Base-by-base conservation (phyloP, 2,113 vertebrate genomes). In the Nicator chloris region DNA sequence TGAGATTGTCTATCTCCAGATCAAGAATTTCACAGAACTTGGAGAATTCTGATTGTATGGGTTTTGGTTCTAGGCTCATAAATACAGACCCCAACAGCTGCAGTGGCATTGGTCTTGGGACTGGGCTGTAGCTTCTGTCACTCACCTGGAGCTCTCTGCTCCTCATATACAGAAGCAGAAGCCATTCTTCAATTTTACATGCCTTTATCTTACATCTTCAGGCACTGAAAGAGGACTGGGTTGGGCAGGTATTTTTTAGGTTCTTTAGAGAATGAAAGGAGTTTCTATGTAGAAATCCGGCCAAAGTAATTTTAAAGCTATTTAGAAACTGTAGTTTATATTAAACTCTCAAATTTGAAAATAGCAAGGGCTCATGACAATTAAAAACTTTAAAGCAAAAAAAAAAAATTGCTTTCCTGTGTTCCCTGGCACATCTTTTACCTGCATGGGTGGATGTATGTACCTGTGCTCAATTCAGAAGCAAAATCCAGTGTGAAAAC, bases 401-500 rank as follows among this genome's bases (percentile, higher is more conserved):
- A 50, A 64, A 81, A 92, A 79, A 65, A 63, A 8, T 56, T 91
- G 30, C 30, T 80, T 77, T 75, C 9, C 12, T 12, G 1, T 66
- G 24, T 54, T 88, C 28, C 8, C 59, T 90, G 50, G 31, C 33
- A 73, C 35, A 59, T 72, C 10, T 80, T 21, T 76, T 33, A 39
- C 47, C 75, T 93, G 23, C 15, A 40, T 40, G 8, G 12, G 42
- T 66, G 13, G 8, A 26, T 72, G 7, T 27, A 4, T 35, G 19
- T 60, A 42, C 15, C 31, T 54, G 11, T 78, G 35, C 45, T 91
- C 63, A 49, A 54, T 23, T 31, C 42, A 72, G 50, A 33, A 71
- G 22, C 15, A 94, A 84, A 94, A 90, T 73, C 68, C 50, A 50
- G 35, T 26, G 33, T 69, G 44, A 89, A 85, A 95, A 77, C 44